phyloP scores from a whole-genome alignment of 1,140 invertebrate genomes.

The Drosophila sproati region DNA sequence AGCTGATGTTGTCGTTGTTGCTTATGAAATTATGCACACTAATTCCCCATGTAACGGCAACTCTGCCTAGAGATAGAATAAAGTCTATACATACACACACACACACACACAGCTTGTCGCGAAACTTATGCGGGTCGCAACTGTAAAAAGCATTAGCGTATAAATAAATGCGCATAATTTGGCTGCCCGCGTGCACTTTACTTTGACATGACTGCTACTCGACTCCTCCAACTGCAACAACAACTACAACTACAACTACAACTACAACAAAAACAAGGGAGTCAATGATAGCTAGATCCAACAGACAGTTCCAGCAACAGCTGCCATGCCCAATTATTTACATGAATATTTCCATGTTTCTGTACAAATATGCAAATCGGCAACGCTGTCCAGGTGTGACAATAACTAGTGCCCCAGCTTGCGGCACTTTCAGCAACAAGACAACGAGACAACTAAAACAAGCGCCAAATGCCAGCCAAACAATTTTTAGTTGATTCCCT shows the following conservation, averaged over 20 bases:
- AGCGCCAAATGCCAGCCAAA: too few species aligned
- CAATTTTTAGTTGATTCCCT: too few species aligned
- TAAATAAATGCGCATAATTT: conserved; percentile 56
- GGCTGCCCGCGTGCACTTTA: conserved; percentile 38
- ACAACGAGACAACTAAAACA: too few species aligned
- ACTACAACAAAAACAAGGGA: background rate
- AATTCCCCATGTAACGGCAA: conserved; percentile 75
- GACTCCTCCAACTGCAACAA: background rate
- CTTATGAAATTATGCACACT: conserved; percentile 81
- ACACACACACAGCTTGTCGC: conserved; percentile 12
- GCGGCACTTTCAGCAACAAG: background rate
- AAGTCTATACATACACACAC: conserved; percentile 7
- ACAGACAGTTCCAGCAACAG: background rate
- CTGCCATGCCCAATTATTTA: conserved; percentile 46
- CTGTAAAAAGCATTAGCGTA: conserved; percentile 47
- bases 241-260: conserved; percentile 11
- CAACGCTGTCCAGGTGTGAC: conserved; percentile 43
- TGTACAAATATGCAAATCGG: conserved; percentile 45
- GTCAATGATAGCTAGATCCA: conserved; percentile 21
- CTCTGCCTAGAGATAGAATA: conserved; percentile 52
- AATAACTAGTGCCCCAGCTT: conserved; percentile 20
- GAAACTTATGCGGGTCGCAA: conserved; percentile 53
- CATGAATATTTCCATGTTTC: conserved; percentile 46
- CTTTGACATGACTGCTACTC: conserved; percentile 33
- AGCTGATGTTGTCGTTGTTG: conserved; percentile 31